phyloP scores from a whole-genome alignment of 2,113 vertebrate species.

The Cochlearius cochlearius region DNA sequence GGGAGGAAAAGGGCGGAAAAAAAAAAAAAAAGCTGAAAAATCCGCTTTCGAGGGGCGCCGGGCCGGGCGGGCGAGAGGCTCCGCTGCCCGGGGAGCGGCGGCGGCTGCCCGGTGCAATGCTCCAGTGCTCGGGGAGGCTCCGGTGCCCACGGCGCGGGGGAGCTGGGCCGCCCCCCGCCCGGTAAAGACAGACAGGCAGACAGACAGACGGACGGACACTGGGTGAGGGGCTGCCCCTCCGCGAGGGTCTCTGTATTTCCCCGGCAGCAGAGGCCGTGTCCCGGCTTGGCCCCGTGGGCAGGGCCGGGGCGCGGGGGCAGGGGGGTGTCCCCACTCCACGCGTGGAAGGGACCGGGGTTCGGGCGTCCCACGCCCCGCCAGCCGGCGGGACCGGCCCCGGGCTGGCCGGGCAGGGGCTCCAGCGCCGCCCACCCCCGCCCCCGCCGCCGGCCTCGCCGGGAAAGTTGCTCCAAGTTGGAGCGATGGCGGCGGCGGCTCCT shows the following conservation, averaged over 20 bases:
- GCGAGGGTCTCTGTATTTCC: background rate
- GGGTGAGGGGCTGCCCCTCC: background rate
- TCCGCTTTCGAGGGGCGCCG: background rate
- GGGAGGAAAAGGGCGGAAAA: background rate
- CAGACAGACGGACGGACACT: background rate
- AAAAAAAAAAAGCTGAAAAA: background rate
- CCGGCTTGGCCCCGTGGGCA: background rate
- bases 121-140: background rate
- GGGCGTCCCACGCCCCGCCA: background rate
- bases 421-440: background rate
- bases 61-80: background rate
- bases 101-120: background rate
- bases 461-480: slow-evolving; percentile 43
- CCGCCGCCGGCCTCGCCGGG: background rate
- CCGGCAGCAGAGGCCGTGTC: background rate
- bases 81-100: background rate
- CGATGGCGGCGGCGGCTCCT: background rate
- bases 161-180: background rate
- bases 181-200: too few species aligned
- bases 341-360: background rate
- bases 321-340: background rate
- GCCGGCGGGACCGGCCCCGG: background rate
- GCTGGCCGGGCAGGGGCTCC: background rate
- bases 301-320: background rate
- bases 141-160: background rate